Conservation (phyloP, 2,888 invertebrate species). For the Chloromyia formosa region DNA sequence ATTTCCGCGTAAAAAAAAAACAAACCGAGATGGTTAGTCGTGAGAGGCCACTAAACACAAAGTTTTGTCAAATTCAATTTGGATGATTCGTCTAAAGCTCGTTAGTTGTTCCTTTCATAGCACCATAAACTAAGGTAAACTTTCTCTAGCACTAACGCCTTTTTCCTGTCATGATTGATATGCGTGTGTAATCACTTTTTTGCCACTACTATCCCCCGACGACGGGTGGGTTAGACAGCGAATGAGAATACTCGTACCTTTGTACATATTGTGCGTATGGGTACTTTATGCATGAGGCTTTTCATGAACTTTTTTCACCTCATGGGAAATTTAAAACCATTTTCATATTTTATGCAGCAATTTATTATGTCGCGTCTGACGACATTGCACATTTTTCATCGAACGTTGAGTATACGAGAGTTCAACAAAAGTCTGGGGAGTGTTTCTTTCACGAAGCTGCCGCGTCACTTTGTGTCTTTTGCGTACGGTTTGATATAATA, state of each 20-base stretch:
- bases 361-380: constrained; percentile 26
- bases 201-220: not conserved
- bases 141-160: no score
- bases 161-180: no score
- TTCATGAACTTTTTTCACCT: constrained; percentile 2
- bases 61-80: no score
- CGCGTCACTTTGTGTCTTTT: not conserved
- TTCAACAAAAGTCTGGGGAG: not conserved
- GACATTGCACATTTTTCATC: constrained; percentile 30
- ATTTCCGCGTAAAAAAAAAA: no score
- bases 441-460: not conserved
- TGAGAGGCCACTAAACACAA: no score
- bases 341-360: constrained; percentile 35
- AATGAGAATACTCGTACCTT: not conserved
- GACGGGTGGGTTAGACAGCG: not conserved
- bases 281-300: not conserved
- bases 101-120: no score
- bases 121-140: no score
- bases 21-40: no score
- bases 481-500: not conserved
- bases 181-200: no score
- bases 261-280: not conserved
- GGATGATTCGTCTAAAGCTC: no score
- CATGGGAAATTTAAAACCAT: constrained; percentile 30
- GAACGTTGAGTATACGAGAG: not conserved